These are phyloP conservation scores for Entomyzon cyanotis DNA, from an alignment of 2,113 vertebrate genomes.

Conservation along the genomic window DNA sequence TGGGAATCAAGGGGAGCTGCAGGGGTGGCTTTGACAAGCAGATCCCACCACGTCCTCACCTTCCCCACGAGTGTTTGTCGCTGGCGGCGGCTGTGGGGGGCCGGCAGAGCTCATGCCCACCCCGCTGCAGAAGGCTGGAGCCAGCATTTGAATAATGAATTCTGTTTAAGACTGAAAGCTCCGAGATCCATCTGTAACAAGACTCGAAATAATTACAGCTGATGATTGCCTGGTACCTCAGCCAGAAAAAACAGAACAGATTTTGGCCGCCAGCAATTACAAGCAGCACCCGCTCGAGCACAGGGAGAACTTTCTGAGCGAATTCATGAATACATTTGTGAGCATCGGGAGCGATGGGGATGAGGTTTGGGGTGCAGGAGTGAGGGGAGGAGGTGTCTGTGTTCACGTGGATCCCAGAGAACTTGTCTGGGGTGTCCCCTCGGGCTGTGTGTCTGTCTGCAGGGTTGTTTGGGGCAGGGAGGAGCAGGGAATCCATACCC, in stretches of 20 bases:
- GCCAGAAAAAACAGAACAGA: constrained; percentile 81
- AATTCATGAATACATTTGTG: constrained; percentile 74
- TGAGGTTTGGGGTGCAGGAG: background rate
- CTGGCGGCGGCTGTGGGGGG: background rate
- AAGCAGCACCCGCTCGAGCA: constrained; percentile 71
- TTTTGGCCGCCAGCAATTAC: constrained; percentile 80
- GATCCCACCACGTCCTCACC: background rate
- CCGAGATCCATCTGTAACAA: constrained; percentile 82
- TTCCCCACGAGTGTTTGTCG: background rate
- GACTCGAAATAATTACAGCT: constrained; percentile 82
- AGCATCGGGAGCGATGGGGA: background rate
- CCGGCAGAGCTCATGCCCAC: constrained; percentile 14
- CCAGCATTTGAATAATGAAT: constrained; percentile 79
- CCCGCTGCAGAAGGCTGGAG: constrained; percentile 51
- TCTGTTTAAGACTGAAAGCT: constrained; percentile 78
- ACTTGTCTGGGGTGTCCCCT: background rate
- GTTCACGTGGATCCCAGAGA: background rate
- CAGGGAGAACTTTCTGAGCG: constrained; percentile 73
- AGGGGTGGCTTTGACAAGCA: constrained; percentile 27
- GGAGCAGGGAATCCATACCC: background rate
- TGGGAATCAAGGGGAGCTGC: background rate
- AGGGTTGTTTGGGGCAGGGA: background rate
- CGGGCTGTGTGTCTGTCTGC: accelerated
- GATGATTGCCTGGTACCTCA: constrained; percentile 82
- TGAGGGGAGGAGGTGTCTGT: background rate